Evolutionary conservation across 1,140 invertebrate species (phyloP).

Genomic region (Atopsyche davidsoni): DNA sequence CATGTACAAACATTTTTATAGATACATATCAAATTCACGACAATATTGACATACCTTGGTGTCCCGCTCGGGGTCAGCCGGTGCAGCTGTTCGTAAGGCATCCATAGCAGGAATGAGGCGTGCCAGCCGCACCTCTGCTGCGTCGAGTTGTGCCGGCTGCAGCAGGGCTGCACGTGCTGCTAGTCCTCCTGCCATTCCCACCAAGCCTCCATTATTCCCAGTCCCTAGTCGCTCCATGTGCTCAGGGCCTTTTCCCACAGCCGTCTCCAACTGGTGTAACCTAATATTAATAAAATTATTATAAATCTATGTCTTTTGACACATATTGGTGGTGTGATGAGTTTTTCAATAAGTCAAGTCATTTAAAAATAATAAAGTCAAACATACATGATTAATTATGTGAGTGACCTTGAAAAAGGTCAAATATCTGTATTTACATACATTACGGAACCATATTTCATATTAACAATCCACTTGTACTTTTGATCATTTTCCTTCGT

Average conservation of each 20-base stretch:
- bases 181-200: slow-evolving; percentile 63
- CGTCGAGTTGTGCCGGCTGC: slow-evolving; percentile 73
- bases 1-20: too few relatives aligned
- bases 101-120: slow-evolving; percentile 70
- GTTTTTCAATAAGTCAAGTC: not conserved
- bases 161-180: slow-evolving; percentile 72
- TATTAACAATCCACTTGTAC: too few relatives aligned
- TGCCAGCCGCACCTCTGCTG: slow-evolving; percentile 70
- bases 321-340: too few relatives aligned
- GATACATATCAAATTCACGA: slow-evolving; percentile 1
- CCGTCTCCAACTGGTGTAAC: slow-evolving; percentile 67
- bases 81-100: slow-evolving; percentile 58
- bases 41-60: slow-evolving; percentile 59
- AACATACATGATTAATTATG: slow-evolving; percentile 4
- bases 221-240: slow-evolving; percentile 50
- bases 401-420: too few relatives aligned
- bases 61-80: slow-evolving; percentile 68
- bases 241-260: slow-evolving; percentile 59
- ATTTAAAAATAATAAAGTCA: not conserved
- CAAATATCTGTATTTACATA: too few relatives aligned
- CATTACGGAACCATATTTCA: too few relatives aligned
- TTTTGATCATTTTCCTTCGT: too few relatives aligned
- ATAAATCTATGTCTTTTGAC: not conserved
- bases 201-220: slow-evolving; percentile 30
- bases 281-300: slow-evolving; percentile 33